Percentiles rank a stretch among this genome's conserved stretches.
phyloP scores from a whole-genome alignment of 2,113 vertebrate species.

The Hippocampus barbouri region DNA sequence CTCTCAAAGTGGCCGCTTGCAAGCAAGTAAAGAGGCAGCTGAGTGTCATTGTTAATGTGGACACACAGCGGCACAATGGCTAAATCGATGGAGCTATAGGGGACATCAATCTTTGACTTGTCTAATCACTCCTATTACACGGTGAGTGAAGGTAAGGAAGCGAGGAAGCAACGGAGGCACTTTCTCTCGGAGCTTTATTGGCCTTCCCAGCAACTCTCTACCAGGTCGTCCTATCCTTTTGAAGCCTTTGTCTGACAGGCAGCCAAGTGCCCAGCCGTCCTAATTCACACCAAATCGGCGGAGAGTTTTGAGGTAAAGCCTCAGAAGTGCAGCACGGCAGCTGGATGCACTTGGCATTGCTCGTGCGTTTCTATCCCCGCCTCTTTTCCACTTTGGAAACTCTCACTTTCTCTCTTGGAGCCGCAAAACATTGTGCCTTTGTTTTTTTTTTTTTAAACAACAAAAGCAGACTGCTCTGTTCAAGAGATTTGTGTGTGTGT shows the following conservation, averaged over 20 bases:
- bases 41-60: conserved; percentile 77
- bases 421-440: conserved; percentile 13
- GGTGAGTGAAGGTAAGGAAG: conserved; percentile 19
- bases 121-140: conserved; percentile 47
- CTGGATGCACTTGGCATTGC: conserved; percentile 48
- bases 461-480: conserved; percentile 39
- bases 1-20: conserved; percentile 65
- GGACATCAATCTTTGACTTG: conserved; percentile 74
- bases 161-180: conserved; percentile 12
- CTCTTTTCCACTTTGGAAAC: conserved; percentile 30
- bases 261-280: conserved; percentile 53
- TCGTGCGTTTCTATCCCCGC: conserved; percentile 26
- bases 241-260: conserved; percentile 51
- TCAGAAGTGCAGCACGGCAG: conserved; percentile 54
- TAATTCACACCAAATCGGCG: conserved; percentile 52
- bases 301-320: conserved; percentile 57
- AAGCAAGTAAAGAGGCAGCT: conserved; percentile 72
- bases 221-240: conserved; percentile 48
- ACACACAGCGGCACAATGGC: conserved; percentile 75
- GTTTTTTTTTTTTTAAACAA: conserved; percentile 28
- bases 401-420: conserved; percentile 11
- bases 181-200: conserved; percentile 47
- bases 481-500: conserved; percentile 19
- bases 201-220: conserved; percentile 54
- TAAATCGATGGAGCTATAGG: conserved; percentile 79